Percentiles rank a stretch among this genome's conserved stretches.
Evolutionary conservation across 1,140 invertebrate genomes (phyloP).

Genomic region (silkworm (Bombyx mori)): ASM3026992v2 NC_085111.1:3017001-3017500

Average conservation of each 20-base stretch:
- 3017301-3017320: slow-evolving; percentile 74
- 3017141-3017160: too few species aligned
- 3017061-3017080: not conserved
- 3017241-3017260: not conserved
- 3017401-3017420: slow-evolving; percentile 75
- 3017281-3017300: slow-evolving; percentile 76
- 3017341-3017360: slow-evolving; percentile 74
- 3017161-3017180: too few species aligned
- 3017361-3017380: slow-evolving; percentile 32
- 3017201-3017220: too few species aligned
- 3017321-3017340: slow-evolving; percentile 72
- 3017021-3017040: not conserved
- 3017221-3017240: too few species aligned
- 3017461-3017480: too few species aligned
- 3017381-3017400: slow-evolving; percentile 73
- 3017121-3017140: too few species aligned
- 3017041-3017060: not conserved
- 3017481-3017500: too few species aligned
- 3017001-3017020: too few species aligned
- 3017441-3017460: slow-evolving; percentile 7
- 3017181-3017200: too few species aligned
- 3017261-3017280: not conserved
- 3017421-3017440: slow-evolving; percentile 79
- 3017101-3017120: too few species aligned
- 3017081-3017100: too few species aligned